These are phyloP conservation scores for Murina feae DNA, from an alignment of 2,113 vertebrate genomes.

Conservation along the genomic window DNA sequence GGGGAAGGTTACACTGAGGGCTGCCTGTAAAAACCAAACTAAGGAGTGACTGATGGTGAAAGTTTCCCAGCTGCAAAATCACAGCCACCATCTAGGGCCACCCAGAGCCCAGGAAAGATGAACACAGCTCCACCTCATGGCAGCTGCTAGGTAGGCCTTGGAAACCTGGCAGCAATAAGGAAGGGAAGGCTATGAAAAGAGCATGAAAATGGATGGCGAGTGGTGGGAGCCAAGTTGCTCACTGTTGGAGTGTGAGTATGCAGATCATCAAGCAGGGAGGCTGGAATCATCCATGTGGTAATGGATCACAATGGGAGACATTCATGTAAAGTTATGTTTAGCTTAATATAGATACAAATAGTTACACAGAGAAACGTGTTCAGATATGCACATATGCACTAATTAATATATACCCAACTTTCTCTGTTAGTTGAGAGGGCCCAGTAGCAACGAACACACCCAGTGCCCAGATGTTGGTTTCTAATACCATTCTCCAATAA, in stretches of 20 bases:
- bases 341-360: neutral
- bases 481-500: neutral
- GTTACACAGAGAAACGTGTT: neutral
- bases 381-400: neutral
- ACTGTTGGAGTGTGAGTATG: neutral
- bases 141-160: neutral
- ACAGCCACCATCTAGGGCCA: neutral
- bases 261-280: neutral
- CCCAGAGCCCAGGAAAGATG: neutral
- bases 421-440: neutral
- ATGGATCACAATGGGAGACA: neutral
- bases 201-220: neutral
- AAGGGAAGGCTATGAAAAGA: slow-evolving; percentile 13
- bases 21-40: neutral
- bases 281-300: neutral
- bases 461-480: slow-evolving; percentile 3
- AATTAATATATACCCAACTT: neutral
- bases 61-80: neutral
- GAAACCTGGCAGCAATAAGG: neutral
- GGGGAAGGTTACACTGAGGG: neutral
- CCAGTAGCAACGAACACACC: neutral
- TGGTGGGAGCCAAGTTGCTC: slow-evolving; percentile 28
- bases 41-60: neutral
- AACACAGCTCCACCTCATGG: neutral
- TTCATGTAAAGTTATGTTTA: neutral